Conservation (phyloP, 2,888 invertebrate genomes). For the Aricia artaxerxes region DNA sequence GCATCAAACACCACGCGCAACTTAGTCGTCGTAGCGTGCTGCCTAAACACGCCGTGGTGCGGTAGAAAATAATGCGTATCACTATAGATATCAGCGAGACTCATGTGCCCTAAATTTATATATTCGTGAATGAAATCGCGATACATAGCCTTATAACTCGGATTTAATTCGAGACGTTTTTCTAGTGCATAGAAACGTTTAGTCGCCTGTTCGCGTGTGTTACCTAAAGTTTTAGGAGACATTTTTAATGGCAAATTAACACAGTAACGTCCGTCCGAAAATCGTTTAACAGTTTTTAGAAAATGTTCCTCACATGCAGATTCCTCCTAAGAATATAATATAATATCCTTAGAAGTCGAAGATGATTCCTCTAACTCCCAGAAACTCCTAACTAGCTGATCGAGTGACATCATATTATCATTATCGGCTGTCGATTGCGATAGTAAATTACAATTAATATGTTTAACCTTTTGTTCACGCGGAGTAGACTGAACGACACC, state of each 20-base stretch:
- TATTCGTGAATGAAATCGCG: background rate
- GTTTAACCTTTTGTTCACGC: too few species aligned
- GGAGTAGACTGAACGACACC: too few species aligned
- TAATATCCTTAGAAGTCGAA: too few species aligned
- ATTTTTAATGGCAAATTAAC: conserved; percentile 1
- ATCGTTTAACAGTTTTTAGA: background rate
- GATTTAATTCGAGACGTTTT: conserved; percentile 1
- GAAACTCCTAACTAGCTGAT: too few species aligned
- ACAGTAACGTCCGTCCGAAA: background rate
- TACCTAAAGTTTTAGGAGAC: too few species aligned
- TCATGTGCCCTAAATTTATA: conserved; percentile 1
- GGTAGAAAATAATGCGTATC: background rate
- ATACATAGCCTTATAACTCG: background rate
- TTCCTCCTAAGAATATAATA: background rate
- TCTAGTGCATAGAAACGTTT: background rate
- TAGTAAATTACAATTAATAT: too few species aligned
- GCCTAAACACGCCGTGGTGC: background rate
- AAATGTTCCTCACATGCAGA: conserved; percentile 22
- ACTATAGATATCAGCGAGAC: background rate
- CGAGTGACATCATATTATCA: too few species aligned
- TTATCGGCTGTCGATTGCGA: too few species aligned
- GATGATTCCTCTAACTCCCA: too few species aligned
- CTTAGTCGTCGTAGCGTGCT: background rate
- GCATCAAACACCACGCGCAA: conserved; percentile 9
- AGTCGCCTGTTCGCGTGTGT: too few species aligned